Conservation (phyloP, 2,113 vertebrate genomes). For the Apodemus speciosus region DNA sequence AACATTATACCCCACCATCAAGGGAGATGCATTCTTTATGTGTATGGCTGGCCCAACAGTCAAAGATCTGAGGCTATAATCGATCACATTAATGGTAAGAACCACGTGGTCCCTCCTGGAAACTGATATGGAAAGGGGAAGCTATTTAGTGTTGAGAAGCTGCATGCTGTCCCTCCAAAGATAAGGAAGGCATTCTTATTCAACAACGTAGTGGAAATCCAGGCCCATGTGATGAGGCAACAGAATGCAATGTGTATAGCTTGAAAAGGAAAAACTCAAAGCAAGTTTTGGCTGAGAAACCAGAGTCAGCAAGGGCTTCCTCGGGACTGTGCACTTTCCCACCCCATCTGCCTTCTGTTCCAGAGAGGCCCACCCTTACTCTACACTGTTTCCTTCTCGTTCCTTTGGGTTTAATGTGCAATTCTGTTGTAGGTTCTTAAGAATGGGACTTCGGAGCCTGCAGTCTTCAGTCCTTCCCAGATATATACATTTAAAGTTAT, state of each 20-base stretch:
- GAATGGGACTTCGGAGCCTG: not conserved
- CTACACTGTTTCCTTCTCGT: not conserved
- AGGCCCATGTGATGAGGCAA: not conserved
- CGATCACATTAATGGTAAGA: not conserved
- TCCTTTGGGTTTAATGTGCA: slow-evolving; percentile 7
- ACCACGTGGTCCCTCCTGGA: not conserved
- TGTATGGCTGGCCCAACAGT: not conserved
- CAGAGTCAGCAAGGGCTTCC: not conserved
- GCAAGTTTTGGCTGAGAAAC: not conserved
- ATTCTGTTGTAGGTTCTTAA: slow-evolving; percentile 10
- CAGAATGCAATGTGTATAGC: not conserved
- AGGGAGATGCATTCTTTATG: not conserved
- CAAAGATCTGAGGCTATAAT: not conserved
- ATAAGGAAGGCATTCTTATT: not conserved
- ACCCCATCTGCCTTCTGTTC: not conserved
- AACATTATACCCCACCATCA: not conserved
- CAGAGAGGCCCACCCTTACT: not conserved
- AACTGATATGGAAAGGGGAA: not conserved
- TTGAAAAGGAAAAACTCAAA: not conserved
- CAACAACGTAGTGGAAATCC: not conserved
- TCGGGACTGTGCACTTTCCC: not conserved
- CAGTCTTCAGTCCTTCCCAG: not conserved
- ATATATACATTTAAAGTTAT: not conserved
- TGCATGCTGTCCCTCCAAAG: not conserved
- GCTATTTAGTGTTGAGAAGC: not conserved